Base-by-base conservation (phyloP, 2,113 vertebrate species). In the Megaceryle maxima region DNA sequence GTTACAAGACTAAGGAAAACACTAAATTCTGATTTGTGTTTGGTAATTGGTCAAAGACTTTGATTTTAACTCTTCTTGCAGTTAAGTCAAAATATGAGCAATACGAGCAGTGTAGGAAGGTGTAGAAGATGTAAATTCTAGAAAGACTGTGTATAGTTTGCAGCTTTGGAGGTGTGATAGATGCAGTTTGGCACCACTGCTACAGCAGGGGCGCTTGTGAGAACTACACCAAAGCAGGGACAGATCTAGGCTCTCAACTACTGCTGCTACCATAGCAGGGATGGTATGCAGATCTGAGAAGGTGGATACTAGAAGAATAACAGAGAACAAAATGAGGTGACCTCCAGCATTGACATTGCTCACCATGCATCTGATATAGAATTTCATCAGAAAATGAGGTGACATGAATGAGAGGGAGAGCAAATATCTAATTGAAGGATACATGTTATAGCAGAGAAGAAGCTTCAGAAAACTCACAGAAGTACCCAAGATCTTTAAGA, bases 41-140 rank as follows among this genome's bases (percentile, higher is more conserved):
- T 80, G 22, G 35, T 44, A 86, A 75, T 56, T 0, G 0, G 18
- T 46, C 18, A 20, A 57, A 62, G 50, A 44, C 25, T n/a, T n/a
- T 43, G 69, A 79, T 73, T 85, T 83, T 44, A 26, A 44, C 24
- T 82, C 22, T 87, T 70, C 50, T 72, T 51, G 39, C 66, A 87
- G 81, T 90, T 90, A 86, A 95, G 55, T 67, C 57, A 50, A 72
- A 43, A 91, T 87, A 82, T 51, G 64, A 91, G 66, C 73, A 87
- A 83, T 28, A 41, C 57, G 66, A 95, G 62, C 16, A 39, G 46
- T 5, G 48, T 91, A 41, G 81, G 83, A 94, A 19, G 37, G 24
- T 76, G 66, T 10, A 50, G 62, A 63, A 73, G 57, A 53, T 46
- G 62, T 26, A 69, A 59, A 21, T 66, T 76, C 48, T 56, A 68